Evolutionary conservation across 2,797 vertebrate species (phyloP).

Genomic region (Pseudomugil tenellus): DNA sequence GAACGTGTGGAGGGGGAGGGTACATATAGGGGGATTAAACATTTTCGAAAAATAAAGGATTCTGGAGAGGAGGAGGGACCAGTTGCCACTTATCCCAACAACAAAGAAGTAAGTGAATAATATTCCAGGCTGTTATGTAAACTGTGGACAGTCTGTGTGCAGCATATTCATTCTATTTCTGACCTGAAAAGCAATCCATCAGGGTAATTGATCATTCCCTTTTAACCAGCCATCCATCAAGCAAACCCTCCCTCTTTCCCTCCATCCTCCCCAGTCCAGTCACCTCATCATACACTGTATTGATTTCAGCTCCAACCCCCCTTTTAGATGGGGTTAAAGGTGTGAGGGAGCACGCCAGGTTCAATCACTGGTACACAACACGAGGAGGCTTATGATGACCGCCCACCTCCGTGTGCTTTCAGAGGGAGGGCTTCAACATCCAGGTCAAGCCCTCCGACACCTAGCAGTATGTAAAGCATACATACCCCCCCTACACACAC

Average conservation of each 20-base stretch:
- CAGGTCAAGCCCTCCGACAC: slow-evolving; percentile 60
- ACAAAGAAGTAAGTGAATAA: slow-evolving; percentile 69
- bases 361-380: slow-evolving; percentile 46
- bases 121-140: slow-evolving; percentile 53
- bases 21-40: slow-evolving; percentile 71
- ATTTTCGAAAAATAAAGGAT: slow-evolving; percentile 75
- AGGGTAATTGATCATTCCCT: slow-evolving; percentile 72
- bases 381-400: slow-evolving; percentile 49
- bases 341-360: slow-evolving; percentile 59
- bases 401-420: slow-evolving; percentile 41
- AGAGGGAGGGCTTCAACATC: slow-evolving; percentile 49
- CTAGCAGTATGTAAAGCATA: slow-evolving; percentile 6
- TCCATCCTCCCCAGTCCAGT: slow-evolving; percentile 44
- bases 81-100: slow-evolving; percentile 74
- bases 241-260: not conserved
- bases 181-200: slow-evolving; percentile 75
- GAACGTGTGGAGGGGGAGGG: slow-evolving; percentile 43
- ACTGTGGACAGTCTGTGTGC: slow-evolving; percentile 54
- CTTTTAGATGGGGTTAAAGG: slow-evolving; percentile 60
- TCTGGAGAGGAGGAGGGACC: slow-evolving; percentile 65
- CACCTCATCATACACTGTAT: slow-evolving; percentile 75
- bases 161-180: slow-evolving; percentile 55
- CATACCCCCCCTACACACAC: not conserved
- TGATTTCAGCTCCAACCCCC: slow-evolving; percentile 76
- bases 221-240: slow-evolving; percentile 76